Percentiles rank a stretch among this genome's conserved stretches.
phyloP scores from a whole-genome alignment of 2,113 vertebrate species.

The Cavia aperea region DNA sequence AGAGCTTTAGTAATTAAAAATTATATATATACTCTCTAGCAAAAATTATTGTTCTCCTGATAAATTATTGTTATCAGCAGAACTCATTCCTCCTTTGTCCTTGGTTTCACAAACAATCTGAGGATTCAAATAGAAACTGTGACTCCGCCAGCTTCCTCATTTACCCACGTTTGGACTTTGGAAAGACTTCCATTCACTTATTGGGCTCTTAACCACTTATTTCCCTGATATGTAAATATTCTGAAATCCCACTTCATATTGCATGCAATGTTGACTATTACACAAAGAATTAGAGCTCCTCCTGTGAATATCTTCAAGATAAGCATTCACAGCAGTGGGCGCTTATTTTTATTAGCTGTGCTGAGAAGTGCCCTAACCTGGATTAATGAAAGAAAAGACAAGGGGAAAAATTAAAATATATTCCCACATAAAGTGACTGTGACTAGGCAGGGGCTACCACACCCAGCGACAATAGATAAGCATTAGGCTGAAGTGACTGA shows the following conservation, averaged over 20 bases:
- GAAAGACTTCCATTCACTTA: conserved; percentile 28
- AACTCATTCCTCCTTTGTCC: conserved; percentile 40
- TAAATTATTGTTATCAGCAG: conserved; percentile 9
- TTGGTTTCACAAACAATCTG: conserved; percentile 39
- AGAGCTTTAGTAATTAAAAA: conserved; percentile 13
- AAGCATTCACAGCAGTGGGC: neutral
- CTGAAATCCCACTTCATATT: neutral
- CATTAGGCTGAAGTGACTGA: neutral
- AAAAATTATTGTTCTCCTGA: neutral
- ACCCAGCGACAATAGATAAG: neutral
- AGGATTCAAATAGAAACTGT: conserved; percentile 34
- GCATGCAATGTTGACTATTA: neutral
- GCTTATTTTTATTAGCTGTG: conserved; percentile 1
- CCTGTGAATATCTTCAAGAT: neutral
- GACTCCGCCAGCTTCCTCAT: conserved; percentile 37
- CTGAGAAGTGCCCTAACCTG: neutral
- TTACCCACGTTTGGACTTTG: conserved; percentile 22
- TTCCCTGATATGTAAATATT: conserved; percentile 22
- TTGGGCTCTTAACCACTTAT: conserved; percentile 14
- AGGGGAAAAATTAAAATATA: neutral
- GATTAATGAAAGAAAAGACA: neutral
- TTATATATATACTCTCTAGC: neutral
- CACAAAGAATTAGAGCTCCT: neutral
- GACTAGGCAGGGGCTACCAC: neutral
- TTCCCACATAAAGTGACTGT: neutral